Conservation (phyloP, 1,140 invertebrate species). For the Drosophila trapezifrons region DNA sequence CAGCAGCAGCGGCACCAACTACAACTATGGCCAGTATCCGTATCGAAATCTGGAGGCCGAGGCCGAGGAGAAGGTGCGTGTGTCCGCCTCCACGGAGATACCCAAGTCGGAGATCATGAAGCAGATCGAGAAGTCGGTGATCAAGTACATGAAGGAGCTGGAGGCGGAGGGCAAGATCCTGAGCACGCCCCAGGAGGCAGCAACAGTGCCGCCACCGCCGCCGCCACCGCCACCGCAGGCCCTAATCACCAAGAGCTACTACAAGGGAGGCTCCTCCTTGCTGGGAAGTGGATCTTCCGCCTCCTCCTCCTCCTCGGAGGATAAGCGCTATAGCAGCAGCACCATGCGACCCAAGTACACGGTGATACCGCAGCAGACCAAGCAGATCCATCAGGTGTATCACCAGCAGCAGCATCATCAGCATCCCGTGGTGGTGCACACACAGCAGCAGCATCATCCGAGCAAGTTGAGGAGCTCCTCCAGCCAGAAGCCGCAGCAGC, state of each 20-base stretch:
- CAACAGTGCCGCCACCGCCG: constrained; percentile 24
- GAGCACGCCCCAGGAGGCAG: constrained; percentile 63
- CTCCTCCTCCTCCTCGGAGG: constrained; percentile 29
- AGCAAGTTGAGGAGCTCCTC: constrained; percentile 12
- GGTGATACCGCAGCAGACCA: background rate
- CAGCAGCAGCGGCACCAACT: constrained; percentile 7
- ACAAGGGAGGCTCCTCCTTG: constrained; percentile 42
- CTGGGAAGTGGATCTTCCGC: too few relatives aligned
- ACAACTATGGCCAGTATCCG: constrained; percentile 45
- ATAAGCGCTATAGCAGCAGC: constrained; percentile 67
- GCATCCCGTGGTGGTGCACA: background rate
- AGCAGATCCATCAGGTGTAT: constrained; percentile 17
- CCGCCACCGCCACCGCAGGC: constrained; percentile 32
- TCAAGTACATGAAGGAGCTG: constrained; percentile 83
- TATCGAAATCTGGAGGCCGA: constrained; percentile 59
- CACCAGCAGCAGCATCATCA: constrained; percentile 31
- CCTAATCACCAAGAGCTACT: constrained; percentile 65
- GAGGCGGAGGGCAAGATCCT: constrained; percentile 81
- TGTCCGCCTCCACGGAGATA: constrained; percentile 80
- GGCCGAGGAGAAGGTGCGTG: constrained; percentile 72
- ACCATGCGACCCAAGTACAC: constrained; percentile 68
- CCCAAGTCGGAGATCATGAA: constrained; percentile 84
- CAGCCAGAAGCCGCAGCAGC: constrained; percentile 35
- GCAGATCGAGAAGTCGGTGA: constrained; percentile 80
- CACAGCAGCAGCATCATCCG: constrained; percentile 27